Base-by-base conservation (phyloP, 1,140 invertebrate species). In the Myzus persicae region DNA sequence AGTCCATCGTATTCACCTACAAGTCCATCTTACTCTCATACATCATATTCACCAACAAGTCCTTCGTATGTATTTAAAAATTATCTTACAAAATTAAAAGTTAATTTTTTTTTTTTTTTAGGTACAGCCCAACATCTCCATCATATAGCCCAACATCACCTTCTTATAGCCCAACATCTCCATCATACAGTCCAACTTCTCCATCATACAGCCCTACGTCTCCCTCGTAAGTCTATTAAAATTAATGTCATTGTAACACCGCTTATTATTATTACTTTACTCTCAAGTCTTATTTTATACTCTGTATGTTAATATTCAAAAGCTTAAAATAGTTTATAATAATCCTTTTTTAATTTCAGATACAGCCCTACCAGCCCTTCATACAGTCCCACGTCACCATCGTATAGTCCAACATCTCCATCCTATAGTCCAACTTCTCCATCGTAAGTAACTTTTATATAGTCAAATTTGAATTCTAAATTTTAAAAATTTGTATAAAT, bases 341-440 rank as follows among this genome's bases (percentile, higher is more conserved):
- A 76, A 76, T n/a, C 59, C 36, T 96, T 96, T 93, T 98, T 0
- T 95, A 95, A 93, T 95, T 95, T 96, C 0, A 93, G 87, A 42
- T 98, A 98, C 94, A 97, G 96, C 0, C 97, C 97, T 1, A 97
- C 98, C 7, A 96, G 96, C 90, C 97, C 97, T 2, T 97, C 96
- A 90, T 97, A 98, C 94, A 97, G 96, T 0, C 97, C 97, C 0
- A 97, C 97, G 36, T 97, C 96, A 20, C 97, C 97, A 0, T 96
- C 96, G 5, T 98, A 98, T 94, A 97, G 97, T 4, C 97, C 97
- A 1, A 97, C 97, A 0, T 97, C 96, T 36, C 98, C 98, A 0
- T 97, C 96, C n/a, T 98, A 98, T 94, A 97, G 96, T 0, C 97
- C 97, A 0, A 96, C 97, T 5, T 96, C 96, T 26, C 96, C 96